Conservation (phyloP, 1,140 invertebrate species). For the Drosophila nannoptera region DNA sequence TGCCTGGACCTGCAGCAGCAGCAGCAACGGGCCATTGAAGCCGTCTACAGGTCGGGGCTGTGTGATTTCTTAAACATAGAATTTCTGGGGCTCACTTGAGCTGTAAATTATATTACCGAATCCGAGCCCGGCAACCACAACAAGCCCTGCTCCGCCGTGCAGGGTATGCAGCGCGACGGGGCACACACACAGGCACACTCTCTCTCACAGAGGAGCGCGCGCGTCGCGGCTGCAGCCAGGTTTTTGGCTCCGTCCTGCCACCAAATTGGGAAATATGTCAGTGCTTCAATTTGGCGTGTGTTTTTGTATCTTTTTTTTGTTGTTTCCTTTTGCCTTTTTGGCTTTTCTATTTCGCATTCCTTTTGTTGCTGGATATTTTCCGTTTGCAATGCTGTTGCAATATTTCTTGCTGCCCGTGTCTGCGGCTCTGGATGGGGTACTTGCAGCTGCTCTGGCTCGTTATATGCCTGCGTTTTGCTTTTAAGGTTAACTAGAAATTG, state of each 20-base stretch:
- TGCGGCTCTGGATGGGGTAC: background rate
- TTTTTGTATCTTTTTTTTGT: conserved; percentile 25
- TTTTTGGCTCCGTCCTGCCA: conserved; percentile 18
- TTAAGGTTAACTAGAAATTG: conserved; percentile 70
- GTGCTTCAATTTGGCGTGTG: conserved; percentile 54
- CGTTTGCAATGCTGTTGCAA: conserved; percentile 56
- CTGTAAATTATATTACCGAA: too few relatives aligned
- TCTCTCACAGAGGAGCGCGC: background rate
- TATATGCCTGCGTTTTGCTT: conserved; percentile 40
- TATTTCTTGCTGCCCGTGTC: conserved; percentile 52
- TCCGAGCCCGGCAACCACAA: too few relatives aligned
- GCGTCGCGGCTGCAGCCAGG: background rate
- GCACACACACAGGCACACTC: conserved; percentile 15
- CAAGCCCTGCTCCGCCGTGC: too few relatives aligned
- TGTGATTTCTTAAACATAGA: too few relatives aligned
- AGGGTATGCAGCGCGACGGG: conserved; percentile 1
- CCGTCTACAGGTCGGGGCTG: too few relatives aligned
- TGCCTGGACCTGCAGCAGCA: conserved; percentile 28
- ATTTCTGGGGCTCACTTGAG: too few relatives aligned
- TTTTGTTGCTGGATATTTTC: background rate
- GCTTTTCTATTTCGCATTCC: background rate
- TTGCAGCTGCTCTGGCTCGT: conserved; percentile 13
- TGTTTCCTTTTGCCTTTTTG: background rate
- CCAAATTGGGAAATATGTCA: conserved; percentile 76
- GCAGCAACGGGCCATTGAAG: conserved; percentile 7